Evolutionary conservation across 2,113 vertebrate species (phyloP).

Genomic region (Paraplagusia blochii): DNA sequence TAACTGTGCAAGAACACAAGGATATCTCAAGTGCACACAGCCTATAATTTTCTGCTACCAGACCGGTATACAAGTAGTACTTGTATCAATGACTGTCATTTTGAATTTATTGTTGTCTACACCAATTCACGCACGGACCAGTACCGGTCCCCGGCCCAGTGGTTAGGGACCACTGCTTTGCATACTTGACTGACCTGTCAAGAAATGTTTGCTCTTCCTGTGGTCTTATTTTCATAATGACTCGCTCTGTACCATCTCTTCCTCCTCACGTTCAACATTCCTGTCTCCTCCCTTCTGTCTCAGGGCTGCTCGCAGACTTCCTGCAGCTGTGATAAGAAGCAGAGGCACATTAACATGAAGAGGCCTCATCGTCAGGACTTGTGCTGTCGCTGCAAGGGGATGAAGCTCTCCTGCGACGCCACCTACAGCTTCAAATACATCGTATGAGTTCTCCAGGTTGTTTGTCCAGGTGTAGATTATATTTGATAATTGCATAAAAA

Average conservation of each 20-base stretch:
- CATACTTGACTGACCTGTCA: neutral
- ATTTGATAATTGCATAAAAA: too few relatives aligned
- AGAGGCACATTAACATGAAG: constrained; percentile 86
- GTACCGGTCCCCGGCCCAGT: too few relatives aligned
- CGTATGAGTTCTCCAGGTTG: constrained; percentile 64
- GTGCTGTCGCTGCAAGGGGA: constrained; percentile 90
- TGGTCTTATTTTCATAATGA: neutral
- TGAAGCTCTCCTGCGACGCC: constrained; percentile 87
- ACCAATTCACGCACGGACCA: too few relatives aligned
- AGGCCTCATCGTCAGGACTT: constrained; percentile 91
- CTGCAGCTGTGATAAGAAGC: constrained; percentile 88
- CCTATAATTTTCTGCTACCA: too few relatives aligned
- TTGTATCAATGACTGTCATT: too few relatives aligned
- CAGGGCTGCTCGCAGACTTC: constrained; percentile 84
- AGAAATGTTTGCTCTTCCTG: neutral
- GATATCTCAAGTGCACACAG: too few relatives aligned
- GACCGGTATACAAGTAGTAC: too few relatives aligned
- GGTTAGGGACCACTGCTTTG: too few relatives aligned
- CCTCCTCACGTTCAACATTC: neutral
- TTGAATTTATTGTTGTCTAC: too few relatives aligned
- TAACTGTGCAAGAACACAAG: too few relatives aligned
- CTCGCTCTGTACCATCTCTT: neutral
- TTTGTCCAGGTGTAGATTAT: too few relatives aligned
- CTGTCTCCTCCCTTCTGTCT: neutral
- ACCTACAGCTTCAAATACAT: constrained; percentile 93